Conservation (phyloP, 2,113 vertebrate species). For the Myiopsitta monachus region DNA sequence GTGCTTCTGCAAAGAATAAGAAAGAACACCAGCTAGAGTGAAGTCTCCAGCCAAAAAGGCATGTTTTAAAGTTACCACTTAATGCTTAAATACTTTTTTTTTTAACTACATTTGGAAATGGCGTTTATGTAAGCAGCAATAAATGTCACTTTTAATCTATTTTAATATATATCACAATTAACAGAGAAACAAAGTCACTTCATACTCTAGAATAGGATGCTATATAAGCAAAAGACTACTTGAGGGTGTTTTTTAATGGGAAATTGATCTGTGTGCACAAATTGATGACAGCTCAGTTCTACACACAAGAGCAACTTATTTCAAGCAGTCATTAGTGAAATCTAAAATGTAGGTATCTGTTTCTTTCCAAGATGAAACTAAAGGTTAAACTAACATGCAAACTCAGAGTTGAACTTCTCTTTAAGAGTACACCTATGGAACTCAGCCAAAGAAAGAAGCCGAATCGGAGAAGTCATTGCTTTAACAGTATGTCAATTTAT, state of each 20-base stretch:
- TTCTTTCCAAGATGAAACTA: background rate
- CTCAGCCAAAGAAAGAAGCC: background rate
- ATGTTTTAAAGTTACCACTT: background rate
- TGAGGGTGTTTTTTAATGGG: background rate
- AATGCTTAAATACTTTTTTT: background rate
- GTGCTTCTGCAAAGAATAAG: background rate
- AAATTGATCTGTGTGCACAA: background rate
- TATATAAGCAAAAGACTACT: background rate
- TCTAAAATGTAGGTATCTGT: background rate
- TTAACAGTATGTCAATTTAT: fast-evolving
- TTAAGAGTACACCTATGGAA: background rate
- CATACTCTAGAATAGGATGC: background rate
- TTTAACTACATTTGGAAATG: background rate
- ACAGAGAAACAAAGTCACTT: background rate
- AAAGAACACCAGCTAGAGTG: background rate
- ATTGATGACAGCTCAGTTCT: background rate
- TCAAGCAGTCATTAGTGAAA: background rate
- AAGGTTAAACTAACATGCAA: background rate
- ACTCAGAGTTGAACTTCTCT: background rate
- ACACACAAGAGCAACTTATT: background rate
- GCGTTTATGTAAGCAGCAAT: background rate
- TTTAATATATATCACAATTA: background rate
- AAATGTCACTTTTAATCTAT: background rate
- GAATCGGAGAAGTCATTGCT: background rate
- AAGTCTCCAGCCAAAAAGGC: background rate